Percentiles rank a stretch among this genome's conserved stretches.
Evolutionary conservation across 2,888 invertebrate species (phyloP).

Genomic region (Chymomyza fuscimana): DNA sequence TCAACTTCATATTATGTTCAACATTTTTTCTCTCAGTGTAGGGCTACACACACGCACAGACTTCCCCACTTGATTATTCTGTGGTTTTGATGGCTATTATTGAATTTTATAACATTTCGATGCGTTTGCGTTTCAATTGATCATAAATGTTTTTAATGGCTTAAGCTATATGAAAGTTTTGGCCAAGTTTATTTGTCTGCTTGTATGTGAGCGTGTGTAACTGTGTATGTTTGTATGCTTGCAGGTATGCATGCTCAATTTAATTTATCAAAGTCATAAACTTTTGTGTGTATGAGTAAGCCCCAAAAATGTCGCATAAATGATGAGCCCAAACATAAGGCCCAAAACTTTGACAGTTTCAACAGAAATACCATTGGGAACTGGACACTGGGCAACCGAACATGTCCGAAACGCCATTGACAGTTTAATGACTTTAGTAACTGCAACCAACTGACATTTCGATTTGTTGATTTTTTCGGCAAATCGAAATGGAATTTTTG

Average conservation of each 20-base stretch:
- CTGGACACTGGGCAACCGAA: no score
- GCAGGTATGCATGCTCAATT: conserved; percentile 53
- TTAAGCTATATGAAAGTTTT: not conserved
- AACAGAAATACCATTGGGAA: conserved; percentile 1
- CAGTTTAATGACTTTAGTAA: not conserved
- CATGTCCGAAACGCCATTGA: not conserved
- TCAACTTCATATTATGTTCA: no score
- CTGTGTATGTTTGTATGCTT: conserved; percentile 16
- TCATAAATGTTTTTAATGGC: conserved; percentile 61
- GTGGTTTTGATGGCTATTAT: conserved; percentile 40
- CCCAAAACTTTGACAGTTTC: conserved; percentile 4
- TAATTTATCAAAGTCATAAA: conserved; percentile 74
- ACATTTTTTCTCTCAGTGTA: no score
- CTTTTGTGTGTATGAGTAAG: conserved; percentile 54
- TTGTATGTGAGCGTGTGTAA: not conserved
- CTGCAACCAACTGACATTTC: not conserved
- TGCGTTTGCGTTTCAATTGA: conserved; percentile 70
- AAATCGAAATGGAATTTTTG: not conserved
- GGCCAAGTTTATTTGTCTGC: not conserved
- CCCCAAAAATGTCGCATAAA: conserved; percentile 54
- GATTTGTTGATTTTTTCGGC: not conserved
- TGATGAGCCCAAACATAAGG: conserved; percentile 34
- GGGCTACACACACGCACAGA: conserved; percentile 2
- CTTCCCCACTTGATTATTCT: not conserved
- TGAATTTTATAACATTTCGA: conserved; percentile 72